Evolutionary conservation across 2,888 invertebrate species (phyloP), one percentile per base, ranked within the genome.

Genomic region (Aspidapion aeneum): DNA sequence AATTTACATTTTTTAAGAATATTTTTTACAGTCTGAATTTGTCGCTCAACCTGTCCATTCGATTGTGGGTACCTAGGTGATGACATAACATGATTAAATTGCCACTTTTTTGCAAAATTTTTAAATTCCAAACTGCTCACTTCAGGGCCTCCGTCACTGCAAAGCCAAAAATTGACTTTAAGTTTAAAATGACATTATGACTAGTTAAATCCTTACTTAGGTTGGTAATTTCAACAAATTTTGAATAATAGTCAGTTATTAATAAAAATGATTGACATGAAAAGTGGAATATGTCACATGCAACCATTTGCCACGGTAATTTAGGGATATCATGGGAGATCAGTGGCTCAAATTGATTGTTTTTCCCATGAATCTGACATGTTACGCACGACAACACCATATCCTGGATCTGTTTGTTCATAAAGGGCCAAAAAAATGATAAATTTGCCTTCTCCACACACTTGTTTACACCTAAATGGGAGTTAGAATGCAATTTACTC

Each of bases 111-210:
- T n/a, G n/a, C n/a, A n/a, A n/a, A n/a, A n/a, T n/a, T n/a, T n/a
- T n/a, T n/a, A n/a, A n/a, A n/a, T n/a, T n/a, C n/a, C n/a, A n/a
- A n/a, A n/a, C n/a, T n/a, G n/a, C n/a, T n/a, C n/a, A 66, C 71
- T 61, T 72, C 66, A 61, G 68, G 59, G 17, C 69, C 68, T 18
- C 66, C 64, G 52, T 72, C 71, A 16, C 71, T 18, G 17, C 60
- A 62, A 54, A 63, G n/a, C 65, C 50, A 63, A 68, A 68, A 18
- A 65, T 63, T 18, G 18, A 19, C 58, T 68, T 68, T 17, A 67
- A 20, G 18, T 21, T 20, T 55, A 55, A 22, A 57, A 68, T 65
- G 18, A 67, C 57, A 21, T 48, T 49, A 16, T 21, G 21, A 56
- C 59, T 66, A 17, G 63, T 65, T 18, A 21, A 48, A 50, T 64